These are phyloP conservation scores for Anguilla rostrata DNA, from an alignment of 2,113 vertebrate genomes.

Conservation along the genomic window DNA sequence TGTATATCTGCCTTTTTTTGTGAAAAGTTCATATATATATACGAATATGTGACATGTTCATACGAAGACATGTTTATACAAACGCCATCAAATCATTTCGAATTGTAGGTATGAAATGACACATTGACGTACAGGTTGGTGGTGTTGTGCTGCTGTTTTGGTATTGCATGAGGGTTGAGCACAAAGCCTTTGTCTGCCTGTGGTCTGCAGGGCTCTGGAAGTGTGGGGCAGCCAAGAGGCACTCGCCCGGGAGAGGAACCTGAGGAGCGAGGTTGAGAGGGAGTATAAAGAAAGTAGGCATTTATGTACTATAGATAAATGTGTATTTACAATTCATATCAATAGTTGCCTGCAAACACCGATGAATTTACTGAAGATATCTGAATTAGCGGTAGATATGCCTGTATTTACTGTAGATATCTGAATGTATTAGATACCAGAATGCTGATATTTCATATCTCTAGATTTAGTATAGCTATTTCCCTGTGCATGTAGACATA, in stretches of 20 bases:
- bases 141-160: no score
- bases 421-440: neutral
- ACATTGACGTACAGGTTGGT: no score
- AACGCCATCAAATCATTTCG: no score
- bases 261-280: conserved; percentile 85
- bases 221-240: conserved; percentile 97
- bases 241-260: conserved; percentile 85
- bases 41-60: no score
- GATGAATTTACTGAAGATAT: neutral
- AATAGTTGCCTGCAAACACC: neutral
- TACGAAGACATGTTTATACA: no score
- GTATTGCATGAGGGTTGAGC: neutral
- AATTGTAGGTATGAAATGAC: neutral
- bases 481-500: no score
- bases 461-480: no score
- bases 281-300: conserved; percentile 92
- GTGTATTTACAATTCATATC: neutral
- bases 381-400: neutral
- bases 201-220: conserved; percentile 79
- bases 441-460: no score
- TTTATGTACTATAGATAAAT: neutral
- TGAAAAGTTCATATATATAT: no score
- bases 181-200: neutral
- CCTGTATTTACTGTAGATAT: neutral
- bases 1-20: neutral